Base-by-base conservation (phyloP, 1,140 invertebrate genomes). In the Conus ventricosus region DNA sequence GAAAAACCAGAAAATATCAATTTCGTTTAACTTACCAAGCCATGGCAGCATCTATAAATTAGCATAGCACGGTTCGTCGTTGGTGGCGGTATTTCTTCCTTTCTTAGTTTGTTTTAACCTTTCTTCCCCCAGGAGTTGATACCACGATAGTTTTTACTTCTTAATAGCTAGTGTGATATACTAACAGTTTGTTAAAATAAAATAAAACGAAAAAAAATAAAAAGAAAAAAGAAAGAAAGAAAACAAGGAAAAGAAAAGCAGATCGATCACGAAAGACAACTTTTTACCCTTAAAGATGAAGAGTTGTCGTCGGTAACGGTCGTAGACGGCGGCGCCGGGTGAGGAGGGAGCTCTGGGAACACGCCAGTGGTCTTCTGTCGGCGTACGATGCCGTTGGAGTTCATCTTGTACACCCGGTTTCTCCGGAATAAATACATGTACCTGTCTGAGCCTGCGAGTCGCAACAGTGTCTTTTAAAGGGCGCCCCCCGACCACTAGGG, bases 241-340 rank as follows among this genome's bases (percentile, higher is more conserved):
- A 78, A 78, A 78, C 75, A 78, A n/a, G n/a, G 10, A 78, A n/a
- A n/a, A n/a, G 23, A 78, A 17, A 11, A 78, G 11, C 75, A 78
- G 11, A 39, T 78, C 10, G 10, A 78, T 78, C 27, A 63, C 10
- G 17, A 11, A 63, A 63, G 17, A 78, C 75, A 78, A 80, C 27
- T 39, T 75, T n/a, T n/a, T 8, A 87, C 86, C 86, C 75, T 87
- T 87, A 27, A 87, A 87, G 71, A 87, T 87, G 54, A 75, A 87
- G n/a, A n/a, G 75, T 27, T 87, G 71, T 13, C 86, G 51, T 8
- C 51, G 5, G 51, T 76, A 87, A 15, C 71, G 39, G 55, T 76
- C 67, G 54, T 87, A 87, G 25, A 80, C 75, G 25, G 78, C 86
- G 5, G 86, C 86, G 11, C 86, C 78, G 0, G 78, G 75, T 53